phyloP scores from a whole-genome alignment of 2,797 vertebrate genomes.

The Poliocrania exsul region DNA sequence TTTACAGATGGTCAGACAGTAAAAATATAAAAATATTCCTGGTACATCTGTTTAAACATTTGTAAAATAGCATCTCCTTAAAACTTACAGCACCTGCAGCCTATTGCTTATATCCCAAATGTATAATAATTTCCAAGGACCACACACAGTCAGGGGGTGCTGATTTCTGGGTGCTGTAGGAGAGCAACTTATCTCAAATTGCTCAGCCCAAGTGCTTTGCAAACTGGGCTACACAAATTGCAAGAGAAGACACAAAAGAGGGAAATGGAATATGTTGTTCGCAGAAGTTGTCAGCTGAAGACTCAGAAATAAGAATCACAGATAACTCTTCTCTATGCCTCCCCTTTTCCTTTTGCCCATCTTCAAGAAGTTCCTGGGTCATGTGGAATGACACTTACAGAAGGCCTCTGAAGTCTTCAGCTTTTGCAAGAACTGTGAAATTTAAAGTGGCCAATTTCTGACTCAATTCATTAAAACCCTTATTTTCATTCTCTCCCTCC shows the following conservation, averaged over 20 bases:
- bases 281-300: not conserved
- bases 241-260: not conserved
- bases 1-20: constrained; percentile 41
- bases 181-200: not conserved
- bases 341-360: not conserved
- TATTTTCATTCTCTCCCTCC: not conserved
- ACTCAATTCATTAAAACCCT: not conserved
- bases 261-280: not conserved
- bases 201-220: not conserved
- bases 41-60: constrained; percentile 43
- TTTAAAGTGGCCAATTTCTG: not conserved
- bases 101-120: not conserved
- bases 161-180: not conserved
- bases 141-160: not conserved
- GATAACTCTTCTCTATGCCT: not conserved
- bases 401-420: not conserved
- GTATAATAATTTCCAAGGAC: not conserved
- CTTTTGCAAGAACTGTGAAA: not conserved
- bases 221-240: not conserved
- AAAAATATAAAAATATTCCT: constrained; percentile 30
- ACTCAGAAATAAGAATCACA: not conserved
- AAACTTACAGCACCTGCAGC: not conserved
- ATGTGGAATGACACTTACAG: not conserved
- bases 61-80: constrained; percentile 9
- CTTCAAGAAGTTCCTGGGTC: not conserved